A percentile compares a stretch with the other conserved stretches of the same genome.
These are phyloP conservation scores for Actinemys pallida DNA, from an alignment of 2,113 vertebrate species.

Conservation along the genomic window DNA sequence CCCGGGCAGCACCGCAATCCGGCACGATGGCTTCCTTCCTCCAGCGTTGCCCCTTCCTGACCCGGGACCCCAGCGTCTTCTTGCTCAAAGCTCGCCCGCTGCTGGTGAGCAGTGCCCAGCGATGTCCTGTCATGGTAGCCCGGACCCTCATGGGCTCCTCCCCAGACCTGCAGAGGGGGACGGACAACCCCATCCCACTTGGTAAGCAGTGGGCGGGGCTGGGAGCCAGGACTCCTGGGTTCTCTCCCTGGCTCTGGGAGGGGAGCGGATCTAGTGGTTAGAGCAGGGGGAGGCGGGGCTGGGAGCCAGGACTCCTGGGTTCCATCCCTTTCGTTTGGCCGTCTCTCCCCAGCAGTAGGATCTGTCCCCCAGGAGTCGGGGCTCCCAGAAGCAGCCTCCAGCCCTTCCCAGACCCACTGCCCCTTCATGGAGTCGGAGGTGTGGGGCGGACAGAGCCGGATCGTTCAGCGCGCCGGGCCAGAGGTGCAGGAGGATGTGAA, in stretches of 20 bases:
- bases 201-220: not conserved
- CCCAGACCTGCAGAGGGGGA: slow-evolving; percentile 41
- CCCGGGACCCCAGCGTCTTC: slow-evolving; percentile 71
- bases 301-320: not conserved
- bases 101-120: slow-evolving; percentile 80
- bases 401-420: slow-evolving; percentile 77
- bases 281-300: too few species aligned
- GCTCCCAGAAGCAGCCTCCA: slow-evolving; percentile 55
- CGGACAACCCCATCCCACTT: not conserved
- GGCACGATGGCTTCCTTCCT: slow-evolving; percentile 84
- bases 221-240: not conserved
- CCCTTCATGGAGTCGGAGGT: slow-evolving; percentile 86
- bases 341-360: not conserved
- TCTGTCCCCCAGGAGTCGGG: slow-evolving; percentile 46
- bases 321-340: not conserved
- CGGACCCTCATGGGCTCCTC: slow-evolving; percentile 73
- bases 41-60: slow-evolving; percentile 86
- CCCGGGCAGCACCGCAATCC: slow-evolving; percentile 58
- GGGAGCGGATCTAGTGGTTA: too few species aligned
- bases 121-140: slow-evolving; percentile 82
- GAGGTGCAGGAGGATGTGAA: slow-evolving; percentile 86
- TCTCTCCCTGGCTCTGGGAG: not conserved
- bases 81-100: slow-evolving; percentile 73
- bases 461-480: slow-evolving; percentile 81
- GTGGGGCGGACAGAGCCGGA: not conserved